phyloP scores from a whole-genome alignment of 2,113 vertebrate species.

The Mionectes macconnelli region DNA sequence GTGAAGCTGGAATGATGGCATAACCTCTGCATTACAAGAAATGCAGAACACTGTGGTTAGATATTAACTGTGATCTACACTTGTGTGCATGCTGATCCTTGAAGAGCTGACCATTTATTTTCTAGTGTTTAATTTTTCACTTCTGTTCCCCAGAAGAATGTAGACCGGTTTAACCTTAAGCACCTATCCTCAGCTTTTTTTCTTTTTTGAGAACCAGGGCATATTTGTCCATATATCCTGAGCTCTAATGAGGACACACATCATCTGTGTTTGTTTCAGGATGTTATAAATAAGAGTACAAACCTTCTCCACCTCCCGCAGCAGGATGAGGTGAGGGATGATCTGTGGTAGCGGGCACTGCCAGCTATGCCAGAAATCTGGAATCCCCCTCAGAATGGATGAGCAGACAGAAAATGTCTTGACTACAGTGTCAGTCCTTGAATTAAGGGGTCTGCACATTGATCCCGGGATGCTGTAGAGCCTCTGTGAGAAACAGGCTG shows the following conservation, averaged over 20 bases:
- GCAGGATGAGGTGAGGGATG: not conserved
- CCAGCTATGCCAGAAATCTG: not conserved
- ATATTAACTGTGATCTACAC: constrained; percentile 19
- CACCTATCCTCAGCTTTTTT: not conserved
- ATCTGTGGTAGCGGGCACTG: not conserved
- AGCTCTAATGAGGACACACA: not conserved
- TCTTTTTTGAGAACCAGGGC: not conserved
- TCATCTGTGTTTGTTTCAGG: not conserved
- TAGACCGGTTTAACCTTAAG: constrained; percentile 24
- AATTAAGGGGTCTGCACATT: not conserved
- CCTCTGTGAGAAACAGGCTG: not conserved
- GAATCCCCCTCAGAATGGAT: not conserved
- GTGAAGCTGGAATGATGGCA: not conserved
- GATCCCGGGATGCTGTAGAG: not conserved
- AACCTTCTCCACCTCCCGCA: not conserved
- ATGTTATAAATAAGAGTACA: not conserved
- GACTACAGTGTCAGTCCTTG: not conserved
- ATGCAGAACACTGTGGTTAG: not conserved
- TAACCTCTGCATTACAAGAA: not conserved
- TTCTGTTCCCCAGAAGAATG: constrained; percentile 54
- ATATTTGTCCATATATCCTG: not conserved
- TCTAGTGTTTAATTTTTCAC: constrained; percentile 67
- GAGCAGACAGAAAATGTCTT: not conserved
- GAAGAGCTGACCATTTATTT: constrained; percentile 46
- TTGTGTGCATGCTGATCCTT: not conserved